Conservation (phyloP, 2,797 vertebrate genomes). For the Dromococcyx pavoninus region DNA sequence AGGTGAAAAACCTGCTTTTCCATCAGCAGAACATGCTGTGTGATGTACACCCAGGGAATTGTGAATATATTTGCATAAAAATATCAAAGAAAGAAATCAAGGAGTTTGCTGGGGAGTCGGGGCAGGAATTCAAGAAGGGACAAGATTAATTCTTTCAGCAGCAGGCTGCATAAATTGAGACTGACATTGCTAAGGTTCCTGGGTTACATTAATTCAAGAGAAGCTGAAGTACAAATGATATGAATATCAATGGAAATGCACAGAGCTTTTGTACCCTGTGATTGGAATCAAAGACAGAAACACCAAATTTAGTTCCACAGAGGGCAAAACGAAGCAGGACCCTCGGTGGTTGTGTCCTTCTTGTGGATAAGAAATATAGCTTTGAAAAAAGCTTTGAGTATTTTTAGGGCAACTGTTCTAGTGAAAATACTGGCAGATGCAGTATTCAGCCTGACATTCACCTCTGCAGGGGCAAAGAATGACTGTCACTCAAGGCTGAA, state of each 20-base stretch:
- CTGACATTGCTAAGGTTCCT: background rate
- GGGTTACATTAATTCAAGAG: background rate
- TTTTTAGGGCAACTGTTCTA: background rate
- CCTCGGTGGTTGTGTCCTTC: background rate
- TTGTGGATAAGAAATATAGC: background rate
- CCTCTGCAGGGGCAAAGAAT: background rate
- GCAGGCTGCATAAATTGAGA: background rate
- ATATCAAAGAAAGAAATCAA: background rate
- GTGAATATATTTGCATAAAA: background rate
- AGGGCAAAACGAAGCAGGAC: background rate
- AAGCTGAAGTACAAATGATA: background rate
- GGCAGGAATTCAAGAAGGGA: background rate
- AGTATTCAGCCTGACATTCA: background rate
- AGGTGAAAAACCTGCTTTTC: background rate
- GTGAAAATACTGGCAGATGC: background rate
- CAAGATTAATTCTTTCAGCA: background rate
- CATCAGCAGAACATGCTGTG: background rate
- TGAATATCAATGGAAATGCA: background rate
- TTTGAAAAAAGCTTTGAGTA: background rate
- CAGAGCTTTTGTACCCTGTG: background rate
- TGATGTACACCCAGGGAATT: background rate
- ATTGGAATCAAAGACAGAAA: background rate
- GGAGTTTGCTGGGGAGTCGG: background rate
- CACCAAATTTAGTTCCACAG: background rate
- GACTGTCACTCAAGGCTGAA: background rate